Evolutionary conservation across 2,113 vertebrate genomes (phyloP), one percentile per base, ranked within the genome.

Genomic region (Morphnarchus princeps): DNA sequence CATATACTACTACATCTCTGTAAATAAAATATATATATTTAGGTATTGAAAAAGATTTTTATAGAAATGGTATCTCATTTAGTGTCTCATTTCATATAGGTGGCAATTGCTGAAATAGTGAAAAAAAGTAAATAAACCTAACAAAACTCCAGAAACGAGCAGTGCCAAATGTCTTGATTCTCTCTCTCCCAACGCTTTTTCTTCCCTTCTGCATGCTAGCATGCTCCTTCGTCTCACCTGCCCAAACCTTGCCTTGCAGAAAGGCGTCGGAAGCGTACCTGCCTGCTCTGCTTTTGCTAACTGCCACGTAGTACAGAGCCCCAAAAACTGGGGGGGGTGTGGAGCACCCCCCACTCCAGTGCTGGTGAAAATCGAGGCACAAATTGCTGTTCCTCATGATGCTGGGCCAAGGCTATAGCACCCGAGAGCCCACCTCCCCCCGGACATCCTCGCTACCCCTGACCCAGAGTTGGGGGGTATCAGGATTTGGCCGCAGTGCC

Each of bases 201-300:
- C 45, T 40, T 13, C 55, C 31, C 20, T 61, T 38, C 62, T 40
- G 38, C 52, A 4, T 3, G 3, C 24, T 1, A 3, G 20, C 16
- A 13, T 2, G 2, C 18, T 32, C 40, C 5, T 22, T 8, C 7
- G 2, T 19, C 26, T 0, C 3, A 6, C 9, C 77, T 11, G 4
- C 3, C 54, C 55, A 43, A 17, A 42, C 10, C 31, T 38, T 6
- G 21, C 26, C 76, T 20, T 2, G 16, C 55, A 29, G 69, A 42
- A 69, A 67, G 31, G 18, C 4, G 1, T 45, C 4, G 1, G n/a
- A 10, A 2, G 10, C 10, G 1, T 38, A 5, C 34, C 34, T 3
- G 4, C 38, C 54, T 16, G 21, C n/a, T 5, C 47, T 32, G 47
- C 40, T 47, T 15, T n/a, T 47, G 34, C 50, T 16, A 16, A 28